These are phyloP conservation scores for Seriola quinqueradiata DNA, from an alignment of 2,113 vertebrate genomes.

Conservation along the genomic window DNA sequence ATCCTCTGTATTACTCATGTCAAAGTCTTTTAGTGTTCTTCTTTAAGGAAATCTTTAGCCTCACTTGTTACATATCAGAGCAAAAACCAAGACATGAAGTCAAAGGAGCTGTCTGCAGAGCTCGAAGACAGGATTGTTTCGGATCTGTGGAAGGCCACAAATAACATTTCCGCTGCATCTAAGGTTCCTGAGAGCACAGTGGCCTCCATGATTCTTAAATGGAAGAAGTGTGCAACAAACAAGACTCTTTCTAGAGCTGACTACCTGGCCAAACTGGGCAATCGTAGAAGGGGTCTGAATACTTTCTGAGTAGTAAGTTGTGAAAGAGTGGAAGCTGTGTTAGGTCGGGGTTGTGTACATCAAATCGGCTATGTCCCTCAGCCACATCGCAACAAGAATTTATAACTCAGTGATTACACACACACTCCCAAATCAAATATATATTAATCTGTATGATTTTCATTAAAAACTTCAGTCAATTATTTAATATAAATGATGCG, in stretches of 20 bases:
- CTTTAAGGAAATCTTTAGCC: not conserved
- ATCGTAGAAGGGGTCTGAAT: no score
- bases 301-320: no score
- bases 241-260: no score
- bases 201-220: no score
- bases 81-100: no score
- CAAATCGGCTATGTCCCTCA: not conserved
- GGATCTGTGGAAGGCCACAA: no score
- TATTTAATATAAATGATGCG: not conserved
- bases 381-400: not conserved
- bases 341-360: not conserved
- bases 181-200: no score
- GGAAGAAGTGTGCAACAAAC: no score
- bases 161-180: no score
- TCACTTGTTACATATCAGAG: not conserved
- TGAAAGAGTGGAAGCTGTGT: not conserved
- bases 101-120: no score
- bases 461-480: not conserved
- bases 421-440: not conserved
- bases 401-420: not conserved
- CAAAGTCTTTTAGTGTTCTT: not conserved
- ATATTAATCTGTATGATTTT: not conserved
- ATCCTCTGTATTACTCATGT: constrained; percentile 27
- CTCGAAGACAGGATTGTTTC: no score
- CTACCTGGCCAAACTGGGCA: no score